A percentile compares a stretch with the other conserved stretches of the same genome.
phyloP scores from a whole-genome alignment of 1,140 invertebrate species.

The Archegozetes longisetosus region DNA sequence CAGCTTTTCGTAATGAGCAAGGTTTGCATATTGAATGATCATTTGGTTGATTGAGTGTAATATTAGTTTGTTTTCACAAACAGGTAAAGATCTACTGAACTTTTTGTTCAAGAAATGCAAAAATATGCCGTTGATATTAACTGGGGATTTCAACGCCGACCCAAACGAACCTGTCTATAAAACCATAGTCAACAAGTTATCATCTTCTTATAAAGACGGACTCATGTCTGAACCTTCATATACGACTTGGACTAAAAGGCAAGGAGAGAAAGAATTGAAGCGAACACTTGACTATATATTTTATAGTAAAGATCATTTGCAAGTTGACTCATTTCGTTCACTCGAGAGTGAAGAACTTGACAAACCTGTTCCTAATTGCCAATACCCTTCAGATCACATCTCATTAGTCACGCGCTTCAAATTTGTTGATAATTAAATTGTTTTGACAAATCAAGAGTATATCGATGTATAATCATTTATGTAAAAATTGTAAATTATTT shows the following conservation, averaged over 20 bases:
- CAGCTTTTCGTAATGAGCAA: slow-evolving; percentile 52
- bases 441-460: too few relatives aligned
- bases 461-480: too few relatives aligned
- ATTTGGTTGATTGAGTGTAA: background rate
- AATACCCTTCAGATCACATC: slow-evolving; percentile 63
- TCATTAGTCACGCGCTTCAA: slow-evolving; percentile 51
- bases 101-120: slow-evolving; percentile 36
- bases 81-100: slow-evolving; percentile 48
- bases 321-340: slow-evolving; percentile 41
- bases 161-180: slow-evolving; percentile 50
- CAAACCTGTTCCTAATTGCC: slow-evolving; percentile 35
- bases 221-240: slow-evolving; percentile 38
- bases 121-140: slow-evolving; percentile 42
- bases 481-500: too few relatives aligned
- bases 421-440: slow-evolving; percentile 16
- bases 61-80: background rate
- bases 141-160: slow-evolving; percentile 64
- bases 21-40: background rate
- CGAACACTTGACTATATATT: slow-evolving; percentile 67
- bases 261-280: slow-evolving; percentile 41
- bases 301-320: slow-evolving; percentile 40
- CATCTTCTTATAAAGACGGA: slow-evolving; percentile 21
- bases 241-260: slow-evolving; percentile 61
- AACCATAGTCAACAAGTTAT: slow-evolving; percentile 17
- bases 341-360: slow-evolving; percentile 26